These are phyloP conservation scores for Drosophila bocqueti DNA, from an alignment of 1,140 invertebrate genomes.

Conservation along the genomic window DNA sequence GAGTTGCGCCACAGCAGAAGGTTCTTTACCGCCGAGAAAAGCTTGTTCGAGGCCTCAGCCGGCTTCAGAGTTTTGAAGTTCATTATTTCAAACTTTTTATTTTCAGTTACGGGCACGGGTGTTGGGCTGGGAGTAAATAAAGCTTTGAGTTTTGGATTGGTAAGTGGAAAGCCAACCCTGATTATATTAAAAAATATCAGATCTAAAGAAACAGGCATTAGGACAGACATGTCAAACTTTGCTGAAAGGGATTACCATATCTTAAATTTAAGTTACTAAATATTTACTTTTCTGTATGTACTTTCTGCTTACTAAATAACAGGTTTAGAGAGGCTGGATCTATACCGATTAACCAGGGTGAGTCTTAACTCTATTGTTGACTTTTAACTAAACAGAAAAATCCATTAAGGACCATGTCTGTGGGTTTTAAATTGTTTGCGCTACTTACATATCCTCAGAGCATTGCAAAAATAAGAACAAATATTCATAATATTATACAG, in stretches of 20 bases:
- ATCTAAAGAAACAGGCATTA: not conserved
- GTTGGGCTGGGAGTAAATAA: not conserved
- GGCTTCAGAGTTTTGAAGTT: not conserved
- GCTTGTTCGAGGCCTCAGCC: not conserved
- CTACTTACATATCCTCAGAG: conserved; percentile 3
- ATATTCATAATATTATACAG: conserved; percentile 3
- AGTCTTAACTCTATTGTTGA: not conserved
- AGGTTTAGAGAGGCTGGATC: not conserved
- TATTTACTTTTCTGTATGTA: too few relatives aligned
- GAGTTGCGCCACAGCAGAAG: conserved; percentile 61
- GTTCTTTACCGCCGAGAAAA: conserved; percentile 19
- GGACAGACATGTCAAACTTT: too few relatives aligned
- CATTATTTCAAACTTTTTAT: not conserved
- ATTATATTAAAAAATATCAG: not conserved
- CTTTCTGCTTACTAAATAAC: not conserved
- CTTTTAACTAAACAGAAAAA: not conserved
- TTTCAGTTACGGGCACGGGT: not conserved
- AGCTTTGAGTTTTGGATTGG: not conserved
- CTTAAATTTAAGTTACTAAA: too few relatives aligned
- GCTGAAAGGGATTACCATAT: too few relatives aligned
- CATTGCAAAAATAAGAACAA: not conserved
- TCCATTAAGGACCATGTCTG: too few relatives aligned
- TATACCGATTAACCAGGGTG: not conserved
- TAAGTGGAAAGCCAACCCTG: not conserved
- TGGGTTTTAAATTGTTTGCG: too few relatives aligned